A percentile compares a stretch with the other conserved stretches of the same genome.
These are phyloP conservation scores for Aplidium turbinatum DNA, from an alignment of 23 tunicate species.

Conservation along the genomic window DNA sequence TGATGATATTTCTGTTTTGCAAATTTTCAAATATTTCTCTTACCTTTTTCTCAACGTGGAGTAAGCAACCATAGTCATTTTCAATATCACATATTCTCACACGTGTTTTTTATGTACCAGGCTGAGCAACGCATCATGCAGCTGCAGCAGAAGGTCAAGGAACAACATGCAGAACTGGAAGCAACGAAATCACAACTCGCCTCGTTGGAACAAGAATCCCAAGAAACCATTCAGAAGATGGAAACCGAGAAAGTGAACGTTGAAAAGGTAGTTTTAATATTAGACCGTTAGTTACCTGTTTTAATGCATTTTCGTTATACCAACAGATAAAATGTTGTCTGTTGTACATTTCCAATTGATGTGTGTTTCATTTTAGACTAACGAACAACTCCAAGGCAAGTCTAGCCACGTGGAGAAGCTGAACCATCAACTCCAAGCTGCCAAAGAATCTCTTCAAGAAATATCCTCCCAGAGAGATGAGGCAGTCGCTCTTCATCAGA, in stretches of 20 bases:
- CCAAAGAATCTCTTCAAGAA: constrained; percentile 21
- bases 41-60: too few species aligned
- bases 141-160: constrained; percentile 60
- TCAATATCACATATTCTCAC: too few species aligned
- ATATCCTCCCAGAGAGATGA: constrained; percentile 37
- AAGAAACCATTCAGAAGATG: constrained; percentile 19
- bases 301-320: too few species aligned
- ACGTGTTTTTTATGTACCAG: too few species aligned
- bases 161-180: constrained; percentile 40
- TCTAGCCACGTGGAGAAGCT: constrained; percentile 45
- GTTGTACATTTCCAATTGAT: too few species aligned
- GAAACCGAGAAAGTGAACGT: constrained; percentile 14
- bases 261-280: constrained; percentile 16
- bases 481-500: constrained; percentile 17
- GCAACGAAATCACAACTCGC: constrained; percentile 3
- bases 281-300: too few species aligned
- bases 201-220: constrained; percentile 12
- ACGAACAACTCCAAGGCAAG: constrained; percentile 52
- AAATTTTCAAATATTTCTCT: too few species aligned
- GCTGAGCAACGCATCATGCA: constrained; percentile 88
- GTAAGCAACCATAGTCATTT: too few species aligned
- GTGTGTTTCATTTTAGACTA: too few species aligned
- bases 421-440: constrained; percentile 31
- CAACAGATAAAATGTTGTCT: too few species aligned
- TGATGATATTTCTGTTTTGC: too few species aligned